Percentiles rank a stretch among this genome's conserved stretches.
Conservation (phyloP, 2,113 vertebrate genomes). For the Ceyx cyanopectus region DNA sequence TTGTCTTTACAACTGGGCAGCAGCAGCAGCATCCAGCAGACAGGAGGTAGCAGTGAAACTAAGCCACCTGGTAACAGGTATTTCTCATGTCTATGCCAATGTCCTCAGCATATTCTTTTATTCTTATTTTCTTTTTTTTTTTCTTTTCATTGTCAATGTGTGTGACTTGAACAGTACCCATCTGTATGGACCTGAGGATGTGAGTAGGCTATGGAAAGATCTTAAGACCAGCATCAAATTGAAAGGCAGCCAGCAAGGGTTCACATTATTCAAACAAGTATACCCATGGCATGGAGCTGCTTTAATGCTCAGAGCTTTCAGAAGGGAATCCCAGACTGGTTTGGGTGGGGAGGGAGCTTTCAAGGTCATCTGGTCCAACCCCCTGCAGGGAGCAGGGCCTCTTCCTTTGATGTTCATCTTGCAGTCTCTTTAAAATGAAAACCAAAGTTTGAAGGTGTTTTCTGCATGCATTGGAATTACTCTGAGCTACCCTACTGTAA, state of each 20-base stretch:
- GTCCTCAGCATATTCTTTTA: not conserved
- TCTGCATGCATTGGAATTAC: not conserved
- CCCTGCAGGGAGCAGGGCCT: not conserved
- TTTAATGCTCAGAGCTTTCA: not conserved
- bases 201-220: not conserved
- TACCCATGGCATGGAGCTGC: not conserved
- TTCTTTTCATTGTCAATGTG: not conserved
- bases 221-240: not conserved
- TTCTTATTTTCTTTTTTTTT: not conserved
- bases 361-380: not conserved
- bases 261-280: not conserved
- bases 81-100: not conserved
- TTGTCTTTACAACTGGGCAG: not conserved
- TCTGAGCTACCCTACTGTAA: not conserved
- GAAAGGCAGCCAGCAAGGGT: not conserved
- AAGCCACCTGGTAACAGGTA: not conserved
- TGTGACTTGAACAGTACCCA: not conserved
- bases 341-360: not conserved
- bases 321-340: not conserved
- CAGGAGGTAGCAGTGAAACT: not conserved
- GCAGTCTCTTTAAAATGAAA: not conserved
- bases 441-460: not conserved
- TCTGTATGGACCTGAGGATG: not conserved
- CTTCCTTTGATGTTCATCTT: not conserved
- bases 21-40: not conserved